phyloP scores from a whole-genome alignment of 1,140 invertebrate genomes.

The Drosophila rufa region DNA sequence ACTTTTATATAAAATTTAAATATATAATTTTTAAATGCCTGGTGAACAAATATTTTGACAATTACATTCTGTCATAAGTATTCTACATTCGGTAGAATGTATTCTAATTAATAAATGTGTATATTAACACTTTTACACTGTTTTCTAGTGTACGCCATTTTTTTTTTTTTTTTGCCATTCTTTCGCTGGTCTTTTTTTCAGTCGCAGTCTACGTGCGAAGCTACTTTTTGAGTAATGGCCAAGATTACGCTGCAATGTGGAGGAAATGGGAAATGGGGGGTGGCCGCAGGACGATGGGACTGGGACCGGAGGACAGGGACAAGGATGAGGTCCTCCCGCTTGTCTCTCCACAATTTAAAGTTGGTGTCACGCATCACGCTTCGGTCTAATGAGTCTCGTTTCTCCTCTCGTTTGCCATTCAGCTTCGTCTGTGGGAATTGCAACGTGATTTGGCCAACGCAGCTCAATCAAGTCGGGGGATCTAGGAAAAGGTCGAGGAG shows the following conservation, averaged over 20 bases:
- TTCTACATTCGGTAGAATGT: not conserved
- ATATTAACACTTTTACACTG: not conserved
- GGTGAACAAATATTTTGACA: too few species aligned
- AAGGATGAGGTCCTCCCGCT: constrained; percentile 23
- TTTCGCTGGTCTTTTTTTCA: constrained; percentile 33
- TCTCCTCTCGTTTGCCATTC: constrained; percentile 44
- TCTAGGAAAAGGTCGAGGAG: not conserved
- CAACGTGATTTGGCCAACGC: constrained; percentile 74
- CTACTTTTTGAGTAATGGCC: constrained; percentile 81
- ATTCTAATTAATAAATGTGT: not conserved
- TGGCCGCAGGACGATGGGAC: constrained; percentile 6
- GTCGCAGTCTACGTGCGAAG: constrained; percentile 63
- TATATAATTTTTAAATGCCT: too few species aligned
- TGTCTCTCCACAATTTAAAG: constrained; percentile 74
- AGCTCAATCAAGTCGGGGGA: constrained; percentile 53
- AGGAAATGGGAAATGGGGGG: constrained; percentile 39
- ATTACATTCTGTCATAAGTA: too few species aligned
- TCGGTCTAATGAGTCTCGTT: constrained; percentile 76
- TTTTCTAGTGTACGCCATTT: constrained; percentile 17
- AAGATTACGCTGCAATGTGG: constrained; percentile 74
- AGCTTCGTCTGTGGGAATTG: constrained; percentile 59
- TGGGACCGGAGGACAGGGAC: not conserved
- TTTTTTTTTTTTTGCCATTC: constrained; percentile 44
- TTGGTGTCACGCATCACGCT: constrained; percentile 81
- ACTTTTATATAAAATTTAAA: too few species aligned